Base-by-base conservation (phyloP, 2,888 invertebrate genomes). In the Papilio elwesi region DNA sequence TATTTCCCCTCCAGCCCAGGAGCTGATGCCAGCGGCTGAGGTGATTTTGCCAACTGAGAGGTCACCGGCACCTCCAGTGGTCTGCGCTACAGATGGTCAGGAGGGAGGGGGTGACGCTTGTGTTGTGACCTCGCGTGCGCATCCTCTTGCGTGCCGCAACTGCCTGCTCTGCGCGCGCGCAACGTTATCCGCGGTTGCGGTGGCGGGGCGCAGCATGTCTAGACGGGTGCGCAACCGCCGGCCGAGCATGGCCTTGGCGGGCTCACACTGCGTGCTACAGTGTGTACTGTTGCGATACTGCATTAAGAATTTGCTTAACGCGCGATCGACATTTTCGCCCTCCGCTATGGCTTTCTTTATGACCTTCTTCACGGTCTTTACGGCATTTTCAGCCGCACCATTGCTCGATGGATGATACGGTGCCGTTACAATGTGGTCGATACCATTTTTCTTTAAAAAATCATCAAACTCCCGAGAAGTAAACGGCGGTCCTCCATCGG, bases 391-490 rank as follows among this genome's bases (percentile, higher is more conserved):
- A 0, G 77, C 78, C 0, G 75, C 74, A 8, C 77, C 78, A 16
- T 80, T 79, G 0, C 76, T 76, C 1, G 78, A 64, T 1, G 78
- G 78, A 49, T 79, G 77, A 15, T 79, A 78, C 0, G 76, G 76
- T 4, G 79, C 72, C 0, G 78, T 75, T 64, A 78, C 78, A 0
- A 71, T 62, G 12, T 78, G 77, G 6, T 75, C 15, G 7, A 80
- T 75, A 1, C 78, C 77, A 66, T 77, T 77, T 0, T n/a, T n/a
- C 13, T 15, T 16, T n/a, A 76, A 47, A 71, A 77, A 76, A 0
- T 51, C 10, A 48, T 62, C 49, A 68, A 78, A 79, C 49, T 78
- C 76, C 1, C 4, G 13, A 59, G 74, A 71, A 0, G 76, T 64
- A 62, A 78, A 78, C 13, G 75, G 76, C 0, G 79, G 76, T 5